Evolutionary conservation across 2,888 invertebrate genomes (phyloP), one percentile per base, ranked within the genome.

Genomic region (Drosophila antonietae): DNA sequence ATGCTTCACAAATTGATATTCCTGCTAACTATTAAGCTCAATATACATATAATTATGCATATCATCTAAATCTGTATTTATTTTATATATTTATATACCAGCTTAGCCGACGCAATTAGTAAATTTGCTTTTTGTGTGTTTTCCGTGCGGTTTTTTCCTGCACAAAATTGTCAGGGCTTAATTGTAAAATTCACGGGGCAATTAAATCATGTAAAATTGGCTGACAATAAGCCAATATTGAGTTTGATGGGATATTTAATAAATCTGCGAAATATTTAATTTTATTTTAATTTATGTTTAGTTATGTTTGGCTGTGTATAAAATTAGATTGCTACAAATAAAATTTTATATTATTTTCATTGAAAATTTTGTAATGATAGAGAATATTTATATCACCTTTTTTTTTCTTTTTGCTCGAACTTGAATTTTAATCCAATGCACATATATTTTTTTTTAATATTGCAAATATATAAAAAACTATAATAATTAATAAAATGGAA

Each of bases 81-180:
- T 43, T 49, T 28, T 33, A 47, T 7, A 20, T 56, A 37, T 47
- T 12, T 20, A 18, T 51, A 33, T 49, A 28, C 28, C 28, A 8
- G 23, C 41, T 39, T 69, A 35, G 44, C 62, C 68, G 57, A 33
- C 46, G 44, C 67, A 78, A 75, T 78, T 75, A 53, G 80, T 49
- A 46, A 68, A 75, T 68, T 70, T 47, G 51, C 9, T 43, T 59
- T 57, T 31, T 75, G 43, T 43, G 57, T 52, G 23, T 49, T 65
- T 64, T 49, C 60, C 56, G 39, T 80, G 76, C 56, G 78, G 71
- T 46, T 80, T 80, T 41, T 46, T 10, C 52, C 41, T 33, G n/a
- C 15, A 57, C 23, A 39, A 28, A 15, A 57, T 73, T 62, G 43
- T 58, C 41, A 37, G 55, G 12, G 9, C 39, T 12, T 51, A 52